Evolutionary conservation across 2,888 invertebrate species (phyloP), one percentile per base, ranked within the genome.

Genomic region (Apoda limacodes): DNA sequence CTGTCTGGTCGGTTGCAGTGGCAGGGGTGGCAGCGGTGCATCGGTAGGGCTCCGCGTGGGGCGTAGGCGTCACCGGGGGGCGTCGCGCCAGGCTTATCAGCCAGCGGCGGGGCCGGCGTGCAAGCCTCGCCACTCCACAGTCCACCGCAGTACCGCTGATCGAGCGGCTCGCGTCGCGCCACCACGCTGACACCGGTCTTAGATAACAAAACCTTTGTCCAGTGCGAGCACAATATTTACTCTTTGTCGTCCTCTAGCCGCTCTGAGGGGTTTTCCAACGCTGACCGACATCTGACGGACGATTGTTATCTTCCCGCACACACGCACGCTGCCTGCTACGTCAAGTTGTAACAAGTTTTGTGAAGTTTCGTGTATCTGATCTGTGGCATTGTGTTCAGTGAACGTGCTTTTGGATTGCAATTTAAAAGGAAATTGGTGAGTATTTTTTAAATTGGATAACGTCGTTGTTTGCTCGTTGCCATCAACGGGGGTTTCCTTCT

Each of bases 131-230:
- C n/a, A 76, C 75, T 76, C 72, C 63, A 61, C 63, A 61, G 52
- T 63, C 5, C 7, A 27, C 45, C 52, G 42, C 36, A 46, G 59
- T 55, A 59, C 64, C 75, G 67, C 71, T 67, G 75, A 42, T 66
- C 76, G 76, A 60, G 72, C 70, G 60, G 45, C 56, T 59, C 59
- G 70, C 61, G 59, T 65, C 52, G 56, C 54, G 49, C 60, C 59
- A 62, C 67, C 56, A 60, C 63, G 52, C 69, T 69, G 66, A 60
- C 70, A 65, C 63, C 60, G 67, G 67, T 70, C 70, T 63, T 71
- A 69, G 72, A 74, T 75, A 72, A 76, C 76, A 70, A 74, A 78
- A 74, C 80, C 78, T 80, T 80, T 80, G 80, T 80, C 78, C 76
- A 71, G 74, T 55, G 64, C 63, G 55, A 66, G 61, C 69, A 71